Percentiles rank a stretch among this genome's conserved stretches.
Evolutionary conservation across 2,113 vertebrate species (phyloP).

Genomic region (Oxygymnocypris stewartii): DNA sequence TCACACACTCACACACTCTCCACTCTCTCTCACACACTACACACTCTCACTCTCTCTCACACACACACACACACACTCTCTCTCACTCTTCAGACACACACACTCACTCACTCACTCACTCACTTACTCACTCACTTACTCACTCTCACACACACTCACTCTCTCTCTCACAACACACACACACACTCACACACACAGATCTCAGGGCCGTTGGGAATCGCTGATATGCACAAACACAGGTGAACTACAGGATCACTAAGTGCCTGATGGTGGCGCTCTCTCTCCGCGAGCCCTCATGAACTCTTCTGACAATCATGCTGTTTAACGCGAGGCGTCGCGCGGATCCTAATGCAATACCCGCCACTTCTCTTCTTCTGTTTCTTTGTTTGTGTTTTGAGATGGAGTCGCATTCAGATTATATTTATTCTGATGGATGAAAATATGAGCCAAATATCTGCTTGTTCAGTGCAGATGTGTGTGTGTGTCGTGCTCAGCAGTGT

Average conservation of each 20-base stretch:
- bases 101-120: too few species aligned
- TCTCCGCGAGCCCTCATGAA: constrained; percentile 46
- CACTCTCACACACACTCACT: too few species aligned
- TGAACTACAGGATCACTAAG: constrained; percentile 75
- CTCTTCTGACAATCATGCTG: constrained; percentile 13
- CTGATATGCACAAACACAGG: too few species aligned
- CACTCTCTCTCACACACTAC: too few species aligned
- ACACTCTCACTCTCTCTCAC: too few species aligned
- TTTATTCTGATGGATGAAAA: constrained; percentile 20
- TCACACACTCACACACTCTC: too few species aligned
- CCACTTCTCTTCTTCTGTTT: not conserved
- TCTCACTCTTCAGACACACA: too few species aligned
- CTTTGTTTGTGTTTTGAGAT: not conserved
- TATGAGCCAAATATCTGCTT: constrained; percentile 57
- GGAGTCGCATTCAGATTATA: not conserved
- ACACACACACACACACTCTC: too few species aligned
- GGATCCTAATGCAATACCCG: constrained; percentile 41
- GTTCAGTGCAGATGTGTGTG: constrained; percentile 48
- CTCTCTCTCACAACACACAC: too few species aligned
- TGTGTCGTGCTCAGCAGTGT: constrained; percentile 59
- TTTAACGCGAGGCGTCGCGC: not conserved
- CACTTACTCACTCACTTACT: too few species aligned
- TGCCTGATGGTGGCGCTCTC: constrained; percentile 72
- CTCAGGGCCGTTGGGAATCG: constrained; percentile 76
- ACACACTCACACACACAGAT: constrained; percentile 56